These are phyloP conservation scores for Amblyornis subalaris DNA, from an alignment of 2,113 vertebrate species.

Conservation along the genomic window DNA sequence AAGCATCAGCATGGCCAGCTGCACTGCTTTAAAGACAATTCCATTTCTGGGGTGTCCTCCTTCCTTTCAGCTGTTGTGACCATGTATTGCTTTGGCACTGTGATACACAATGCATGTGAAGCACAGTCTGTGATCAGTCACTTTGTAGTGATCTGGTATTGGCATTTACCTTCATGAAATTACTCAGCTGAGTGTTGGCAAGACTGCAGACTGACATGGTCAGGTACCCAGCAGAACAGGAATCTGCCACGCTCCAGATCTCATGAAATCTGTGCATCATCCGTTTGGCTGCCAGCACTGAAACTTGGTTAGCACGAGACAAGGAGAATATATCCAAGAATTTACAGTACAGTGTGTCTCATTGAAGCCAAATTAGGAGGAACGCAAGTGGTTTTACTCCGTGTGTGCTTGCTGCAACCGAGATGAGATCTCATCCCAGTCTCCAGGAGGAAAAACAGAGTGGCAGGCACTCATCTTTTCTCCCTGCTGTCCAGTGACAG, in stretches of 20 bases:
- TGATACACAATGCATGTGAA: fast-evolving
- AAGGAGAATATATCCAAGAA: background rate
- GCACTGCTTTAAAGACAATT: background rate
- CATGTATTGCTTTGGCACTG: background rate
- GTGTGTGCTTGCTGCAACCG: background rate
- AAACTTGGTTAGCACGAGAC: background rate
- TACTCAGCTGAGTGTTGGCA: background rate
- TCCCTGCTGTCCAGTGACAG: background rate
- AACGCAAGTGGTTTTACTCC: background rate
- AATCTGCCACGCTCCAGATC: background rate
- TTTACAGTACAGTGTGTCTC: background rate
- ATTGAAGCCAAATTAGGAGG: background rate
- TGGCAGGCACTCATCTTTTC: background rate
- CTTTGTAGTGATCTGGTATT: background rate
- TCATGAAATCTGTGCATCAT: background rate
- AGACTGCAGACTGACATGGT: background rate
- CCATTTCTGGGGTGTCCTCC: background rate
- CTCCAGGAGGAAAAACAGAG: background rate
- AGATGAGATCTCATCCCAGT: background rate
- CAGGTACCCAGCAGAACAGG: background rate
- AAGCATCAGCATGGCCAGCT: background rate
- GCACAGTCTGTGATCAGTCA: background rate
- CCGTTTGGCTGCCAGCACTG: background rate
- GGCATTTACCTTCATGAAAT: background rate
- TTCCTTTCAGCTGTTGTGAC: background rate